A percentile compares a stretch with the other conserved stretches of the same genome.
These are phyloP conservation scores for Chouioia cunea DNA, from an alignment of 2,888 invertebrate species.

Conservation along the genomic window DNA sequence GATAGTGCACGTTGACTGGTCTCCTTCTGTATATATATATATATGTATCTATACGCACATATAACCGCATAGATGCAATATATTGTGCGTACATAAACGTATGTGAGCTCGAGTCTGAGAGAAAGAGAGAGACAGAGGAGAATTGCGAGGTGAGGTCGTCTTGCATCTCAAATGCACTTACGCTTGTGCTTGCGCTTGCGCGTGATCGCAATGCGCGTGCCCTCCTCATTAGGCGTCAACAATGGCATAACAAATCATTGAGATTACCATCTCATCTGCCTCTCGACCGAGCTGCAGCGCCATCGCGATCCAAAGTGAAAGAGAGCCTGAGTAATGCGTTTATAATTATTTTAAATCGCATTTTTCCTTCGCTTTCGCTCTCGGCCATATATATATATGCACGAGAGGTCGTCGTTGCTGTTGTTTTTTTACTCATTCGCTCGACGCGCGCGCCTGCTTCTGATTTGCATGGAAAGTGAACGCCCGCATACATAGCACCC, in stretches of 20 bases:
- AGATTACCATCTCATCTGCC: conserved; percentile 59
- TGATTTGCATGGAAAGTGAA: conserved; percentile 40
- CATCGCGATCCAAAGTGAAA: neutral
- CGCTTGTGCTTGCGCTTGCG: neutral
- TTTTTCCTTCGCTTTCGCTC: conserved; percentile 63
- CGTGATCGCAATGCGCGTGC: conserved; percentile 31
- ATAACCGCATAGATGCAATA: no score
- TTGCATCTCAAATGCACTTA: conserved; percentile 26
- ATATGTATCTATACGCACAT: neutral
- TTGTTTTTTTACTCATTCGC: conserved; percentile 1
- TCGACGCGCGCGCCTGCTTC: neutral
- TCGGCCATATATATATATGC: conserved; percentile 37
- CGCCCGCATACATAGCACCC: conserved; percentile 16
- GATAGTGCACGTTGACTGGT: neutral
- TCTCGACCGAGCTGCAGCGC: conserved; percentile 46
- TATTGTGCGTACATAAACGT: conserved; percentile 10
- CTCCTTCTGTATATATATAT: neutral
- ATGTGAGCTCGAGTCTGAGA: neutral
- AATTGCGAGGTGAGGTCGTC: neutral
- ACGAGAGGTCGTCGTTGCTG: conserved; percentile 66
- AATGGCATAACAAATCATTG: conserved; percentile 61
- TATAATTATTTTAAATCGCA: conserved; percentile 60
- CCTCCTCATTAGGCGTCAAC: conserved; percentile 61
- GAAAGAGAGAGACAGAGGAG: no score
- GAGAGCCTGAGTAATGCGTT: conserved; percentile 56